Conservation (phyloP, 2,113 vertebrate species). For the Cromileptes altivelis region DNA sequence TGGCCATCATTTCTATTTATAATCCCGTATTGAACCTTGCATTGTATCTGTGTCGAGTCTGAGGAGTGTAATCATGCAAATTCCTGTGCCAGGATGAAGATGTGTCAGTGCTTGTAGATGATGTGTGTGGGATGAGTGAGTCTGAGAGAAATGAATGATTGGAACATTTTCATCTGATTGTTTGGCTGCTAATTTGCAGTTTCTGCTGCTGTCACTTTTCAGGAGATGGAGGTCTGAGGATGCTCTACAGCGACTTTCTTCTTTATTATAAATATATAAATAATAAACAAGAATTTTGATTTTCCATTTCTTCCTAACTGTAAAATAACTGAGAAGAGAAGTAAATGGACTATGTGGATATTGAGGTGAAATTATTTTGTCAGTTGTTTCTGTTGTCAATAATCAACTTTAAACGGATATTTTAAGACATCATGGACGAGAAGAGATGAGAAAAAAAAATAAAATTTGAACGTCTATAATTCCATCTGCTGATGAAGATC, state of each 20-base stretch:
- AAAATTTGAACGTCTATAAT: no score
- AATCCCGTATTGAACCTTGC: slow-evolving; percentile 32
- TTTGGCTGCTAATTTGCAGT: slow-evolving; percentile 29
- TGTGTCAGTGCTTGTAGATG: slow-evolving; percentile 46
- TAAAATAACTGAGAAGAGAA: background rate
- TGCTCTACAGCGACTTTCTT: background rate
- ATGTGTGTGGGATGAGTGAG: slow-evolving; percentile 62
- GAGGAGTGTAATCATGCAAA: slow-evolving; percentile 52
- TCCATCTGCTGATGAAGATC: background rate
- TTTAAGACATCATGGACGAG: background rate
- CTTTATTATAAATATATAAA: background rate
- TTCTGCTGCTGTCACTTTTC: slow-evolving; percentile 10
- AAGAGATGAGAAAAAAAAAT: background rate
- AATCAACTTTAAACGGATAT: background rate
- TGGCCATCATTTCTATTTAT: slow-evolving; percentile 55
- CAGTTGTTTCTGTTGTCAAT: background rate
- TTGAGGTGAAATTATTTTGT: background rate
- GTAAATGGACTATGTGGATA: background rate
- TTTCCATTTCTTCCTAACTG: background rate
- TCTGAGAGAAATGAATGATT: slow-evolving; percentile 52
- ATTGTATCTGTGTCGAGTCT: slow-evolving; percentile 48
- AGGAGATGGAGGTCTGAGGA: background rate
- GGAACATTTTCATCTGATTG: slow-evolving; percentile 45
- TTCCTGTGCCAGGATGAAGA: slow-evolving; percentile 53
- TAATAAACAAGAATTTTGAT: background rate